Base-by-base conservation (phyloP, 2,113 vertebrate species). In the Pantherophis guttatus region DNA sequence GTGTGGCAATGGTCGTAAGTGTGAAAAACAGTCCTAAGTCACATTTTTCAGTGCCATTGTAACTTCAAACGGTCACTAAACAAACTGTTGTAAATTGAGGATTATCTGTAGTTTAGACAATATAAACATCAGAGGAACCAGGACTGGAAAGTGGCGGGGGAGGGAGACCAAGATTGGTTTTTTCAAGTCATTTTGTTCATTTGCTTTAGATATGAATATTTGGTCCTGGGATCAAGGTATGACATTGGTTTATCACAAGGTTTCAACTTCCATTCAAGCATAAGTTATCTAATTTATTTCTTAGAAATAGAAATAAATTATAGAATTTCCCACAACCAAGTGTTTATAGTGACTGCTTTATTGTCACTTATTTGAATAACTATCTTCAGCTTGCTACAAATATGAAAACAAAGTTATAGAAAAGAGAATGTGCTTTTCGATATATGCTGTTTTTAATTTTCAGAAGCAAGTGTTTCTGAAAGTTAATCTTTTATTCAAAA, bases 191-290 rank as follows among this genome's bases (percentile, higher is more conserved):
- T 54, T 55, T 17, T 55, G 85, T 92, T 95, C 94, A 86, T 90
- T 95, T 91, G 90, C 88, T 94, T 92, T 26, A 81, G 75, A 86
- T 95, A 94, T 86, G 90, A 93, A 81, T 95, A 94, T 81, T 90
- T 95, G 52, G 8, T 75, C 57, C 75, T 87, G 33, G 29, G 33
- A 90, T 8, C 87, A 26, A 94, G 75, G 65, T 90, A 70, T 92
- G 91, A 92, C 75, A 87, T 26, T 70, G 87, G 58, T 24, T 65
- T 95, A 91, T 44, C 65, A 0, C 0, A 93, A 62, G 5, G 1
- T 11, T 39, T 90, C 88, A 94, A 54, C 21, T 65, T 90, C 86
- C 33, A 94, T 95, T 96, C 90, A 93, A 96, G 95, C 95, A 89
- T 91, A n/a, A 1, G 93, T 94, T 89, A 15, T 96, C 89, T 93